Percentiles rank a stretch among this genome's conserved stretches.
Evolutionary conservation across 2,113 vertebrate genomes (phyloP).

Genomic region (Micromys minutus): DNA sequence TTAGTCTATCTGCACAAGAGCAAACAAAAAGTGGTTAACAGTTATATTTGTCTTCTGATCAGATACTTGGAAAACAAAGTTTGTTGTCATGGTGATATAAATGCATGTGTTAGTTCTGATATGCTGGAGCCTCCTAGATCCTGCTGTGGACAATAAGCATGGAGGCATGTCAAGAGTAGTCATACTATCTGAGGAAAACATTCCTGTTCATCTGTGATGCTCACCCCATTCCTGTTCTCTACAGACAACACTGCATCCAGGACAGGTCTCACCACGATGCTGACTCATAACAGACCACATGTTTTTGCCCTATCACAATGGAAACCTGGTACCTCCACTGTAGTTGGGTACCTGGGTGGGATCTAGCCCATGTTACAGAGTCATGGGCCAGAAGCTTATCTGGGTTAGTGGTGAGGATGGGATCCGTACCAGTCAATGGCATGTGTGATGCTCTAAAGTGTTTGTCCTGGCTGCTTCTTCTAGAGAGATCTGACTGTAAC

Average conservation of each 20-base stretch:
- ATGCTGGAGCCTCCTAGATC: background rate
- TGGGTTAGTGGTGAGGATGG: background rate
- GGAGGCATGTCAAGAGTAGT: background rate
- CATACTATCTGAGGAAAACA: too few relatives aligned
- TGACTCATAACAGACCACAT: background rate
- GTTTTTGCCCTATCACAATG: background rate
- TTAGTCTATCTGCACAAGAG: background rate
- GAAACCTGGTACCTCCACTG: background rate
- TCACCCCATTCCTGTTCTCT: background rate
- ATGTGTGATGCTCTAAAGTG: fast-evolving
- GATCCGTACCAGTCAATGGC: background rate
- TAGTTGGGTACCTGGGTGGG: background rate
- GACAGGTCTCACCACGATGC: background rate
- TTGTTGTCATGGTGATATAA: background rate
- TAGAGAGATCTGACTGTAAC: background rate
- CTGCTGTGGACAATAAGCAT: background rate
- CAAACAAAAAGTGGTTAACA: background rate
- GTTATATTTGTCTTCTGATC: background rate
- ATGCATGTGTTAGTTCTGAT: background rate
- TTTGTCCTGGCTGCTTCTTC: background rate
- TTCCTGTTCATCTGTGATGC: background rate
- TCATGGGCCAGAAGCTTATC: background rate
- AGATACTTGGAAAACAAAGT: background rate
- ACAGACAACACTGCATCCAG: background rate
- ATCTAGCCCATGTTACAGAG: background rate